phyloP scores from a whole-genome alignment of 2,797 vertebrate species.

The Pterois miles region DNA sequence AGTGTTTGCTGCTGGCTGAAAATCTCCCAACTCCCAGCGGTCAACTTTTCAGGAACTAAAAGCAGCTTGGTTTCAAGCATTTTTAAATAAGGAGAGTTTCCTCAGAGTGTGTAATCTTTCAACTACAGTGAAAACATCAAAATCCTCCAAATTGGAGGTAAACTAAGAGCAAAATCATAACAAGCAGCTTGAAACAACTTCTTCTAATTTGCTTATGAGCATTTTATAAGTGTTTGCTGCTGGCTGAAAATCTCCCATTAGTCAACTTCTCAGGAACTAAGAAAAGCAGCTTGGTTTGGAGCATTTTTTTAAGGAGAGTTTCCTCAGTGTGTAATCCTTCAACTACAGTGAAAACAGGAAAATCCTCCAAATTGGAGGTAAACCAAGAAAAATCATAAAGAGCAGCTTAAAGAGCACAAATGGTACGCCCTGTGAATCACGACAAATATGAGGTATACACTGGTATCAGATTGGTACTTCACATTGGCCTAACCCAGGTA shows the following conservation, averaged over 20 bases:
- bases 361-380: neutral
- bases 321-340: neutral
- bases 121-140: neutral
- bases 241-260: neutral
- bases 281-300: neutral
- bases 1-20: neutral
- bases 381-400: neutral
- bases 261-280: too few relatives aligned
- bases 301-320: neutral
- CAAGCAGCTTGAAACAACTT: too few relatives aligned
- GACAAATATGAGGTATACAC: too few relatives aligned
- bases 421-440: too few relatives aligned
- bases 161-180: neutral
- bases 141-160: neutral
- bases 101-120: constrained; percentile 1
- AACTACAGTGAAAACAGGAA: neutral
- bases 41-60: constrained; percentile 2
- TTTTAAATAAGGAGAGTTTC: neutral
- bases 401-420: too few relatives aligned
- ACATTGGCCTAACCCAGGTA: too few relatives aligned
- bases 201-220: neutral
- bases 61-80: neutral
- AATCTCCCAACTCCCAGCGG: neutral
- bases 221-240: too few relatives aligned
- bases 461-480: too few relatives aligned